Conservation (phyloP, 2,888 invertebrate species). For the Xestia sexstrigata region DNA sequence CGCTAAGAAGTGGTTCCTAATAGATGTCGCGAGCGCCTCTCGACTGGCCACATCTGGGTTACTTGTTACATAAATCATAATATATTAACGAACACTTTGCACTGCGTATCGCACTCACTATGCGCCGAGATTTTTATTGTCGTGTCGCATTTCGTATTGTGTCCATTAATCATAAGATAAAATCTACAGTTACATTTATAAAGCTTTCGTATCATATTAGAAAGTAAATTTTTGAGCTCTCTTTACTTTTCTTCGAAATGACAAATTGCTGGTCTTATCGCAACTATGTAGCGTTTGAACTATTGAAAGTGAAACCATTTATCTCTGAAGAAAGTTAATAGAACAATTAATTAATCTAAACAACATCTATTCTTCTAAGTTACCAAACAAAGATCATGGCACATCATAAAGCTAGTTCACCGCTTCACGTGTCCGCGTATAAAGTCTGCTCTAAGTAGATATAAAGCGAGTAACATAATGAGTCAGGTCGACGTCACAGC, state of each 20-base stretch:
- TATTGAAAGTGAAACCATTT: conserved; percentile 44
- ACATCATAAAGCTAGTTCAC: neutral
- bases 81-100: conserved; percentile 78
- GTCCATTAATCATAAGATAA: conserved; percentile 58
- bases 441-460: conserved; percentile 32
- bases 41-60: conserved; percentile 78
- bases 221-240: conserved; percentile 53
- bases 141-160: conserved; percentile 57
- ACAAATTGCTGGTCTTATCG: conserved; percentile 44
- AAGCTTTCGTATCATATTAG: conserved; percentile 58
- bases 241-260: conserved; percentile 48
- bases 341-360: conserved; percentile 13
- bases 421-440: conserved; percentile 3
- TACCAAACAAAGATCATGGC: neutral
- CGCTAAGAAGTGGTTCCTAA: conserved; percentile 73
- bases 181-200: conserved; percentile 46
- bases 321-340: conserved; percentile 36
- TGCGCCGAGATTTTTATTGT: conserved; percentile 61
- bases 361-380: neutral
- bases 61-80: conserved; percentile 84
- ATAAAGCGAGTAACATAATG: conserved; percentile 62
- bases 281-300: conserved; percentile 8
- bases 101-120: conserved; percentile 58
- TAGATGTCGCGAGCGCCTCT: conserved; percentile 78
- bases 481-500: conserved; percentile 70